Percentiles rank a stretch among this genome's conserved stretches.
Conservation (phyloP, 92 coral and sea anemone genomes). For the Phenganax marumi region DNA sequence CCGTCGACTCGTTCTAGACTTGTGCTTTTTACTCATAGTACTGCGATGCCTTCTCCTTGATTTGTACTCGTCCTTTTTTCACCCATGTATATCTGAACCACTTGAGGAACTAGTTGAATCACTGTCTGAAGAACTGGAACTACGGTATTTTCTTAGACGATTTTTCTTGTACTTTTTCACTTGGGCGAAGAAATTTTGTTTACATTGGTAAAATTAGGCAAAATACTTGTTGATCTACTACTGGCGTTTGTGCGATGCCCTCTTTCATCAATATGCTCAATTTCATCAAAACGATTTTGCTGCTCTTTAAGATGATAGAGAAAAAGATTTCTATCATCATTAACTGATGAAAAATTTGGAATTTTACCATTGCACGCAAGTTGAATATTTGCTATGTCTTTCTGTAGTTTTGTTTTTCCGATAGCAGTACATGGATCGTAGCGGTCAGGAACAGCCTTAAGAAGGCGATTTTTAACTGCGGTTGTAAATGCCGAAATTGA, state of each 20-base stretch:
- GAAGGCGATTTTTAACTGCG: slow-evolving; percentile 42
- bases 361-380: slow-evolving; percentile 46
- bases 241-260: too few species aligned
- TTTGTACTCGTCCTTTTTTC: not conserved
- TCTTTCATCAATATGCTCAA: too few species aligned
- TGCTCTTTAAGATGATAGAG: too few species aligned
- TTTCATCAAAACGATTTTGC: too few species aligned
- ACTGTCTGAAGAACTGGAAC: slow-evolving; percentile 10
- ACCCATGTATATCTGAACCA: not conserved
- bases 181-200: slow-evolving; percentile 4
- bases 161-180: slow-evolving; percentile 5
- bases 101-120: slow-evolving; percentile 9
- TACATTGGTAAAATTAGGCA: too few species aligned
- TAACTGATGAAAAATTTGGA: not conserved
- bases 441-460: slow-evolving; percentile 43
- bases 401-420: slow-evolving; percentile 44
- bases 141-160: not conserved
- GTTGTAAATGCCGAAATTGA: slow-evolving; percentile 43
- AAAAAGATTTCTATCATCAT: too few species aligned
- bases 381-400: slow-evolving; percentile 48
- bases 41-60: not conserved
- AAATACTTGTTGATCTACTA: too few species aligned
- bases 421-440: not conserved
- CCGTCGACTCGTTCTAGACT: not conserved
- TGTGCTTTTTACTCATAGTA: not conserved